Conservation (phyloP, 2,888 invertebrate species). For the Lucinisca nassula region DNA sequence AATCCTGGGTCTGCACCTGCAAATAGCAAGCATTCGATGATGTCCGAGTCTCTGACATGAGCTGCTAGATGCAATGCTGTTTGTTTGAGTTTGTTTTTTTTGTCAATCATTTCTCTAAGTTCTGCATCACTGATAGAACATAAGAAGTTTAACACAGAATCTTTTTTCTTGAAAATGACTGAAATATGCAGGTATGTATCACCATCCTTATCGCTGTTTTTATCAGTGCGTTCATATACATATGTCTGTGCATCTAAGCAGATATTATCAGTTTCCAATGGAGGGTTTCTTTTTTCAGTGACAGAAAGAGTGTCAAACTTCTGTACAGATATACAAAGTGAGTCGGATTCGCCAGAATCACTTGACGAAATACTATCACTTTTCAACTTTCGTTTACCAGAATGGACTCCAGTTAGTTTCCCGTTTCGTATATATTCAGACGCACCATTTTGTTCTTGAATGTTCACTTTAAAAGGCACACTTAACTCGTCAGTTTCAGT, state of each 20-base stretch:
- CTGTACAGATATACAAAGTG: neutral
- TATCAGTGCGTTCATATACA: neutral
- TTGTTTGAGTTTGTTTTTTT: neutral
- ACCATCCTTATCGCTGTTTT: neutral
- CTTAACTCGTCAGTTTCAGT: neutral
- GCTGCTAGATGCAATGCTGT: neutral
- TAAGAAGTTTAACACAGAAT: neutral
- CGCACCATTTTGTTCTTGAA: neutral
- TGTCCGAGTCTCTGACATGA: neutral
- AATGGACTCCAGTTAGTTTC: too few relatives aligned
- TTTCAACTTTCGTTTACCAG: neutral
- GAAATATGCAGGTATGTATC: neutral
- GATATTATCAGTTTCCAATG: neutral
- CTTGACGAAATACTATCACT: neutral
- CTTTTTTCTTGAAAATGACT: neutral
- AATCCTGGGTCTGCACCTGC: neutral
- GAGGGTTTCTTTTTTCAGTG: neutral
- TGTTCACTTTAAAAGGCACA: neutral
- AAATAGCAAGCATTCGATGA: neutral
- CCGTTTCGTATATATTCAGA: neutral
- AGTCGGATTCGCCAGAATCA: neutral
- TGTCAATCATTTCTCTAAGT: neutral
- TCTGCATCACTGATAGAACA: neutral
- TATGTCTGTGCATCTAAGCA: neutral
- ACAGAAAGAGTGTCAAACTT: neutral